phyloP scores from a whole-genome alignment of 2,113 vertebrate genomes.

The Laticauda laticaudata region DNA sequence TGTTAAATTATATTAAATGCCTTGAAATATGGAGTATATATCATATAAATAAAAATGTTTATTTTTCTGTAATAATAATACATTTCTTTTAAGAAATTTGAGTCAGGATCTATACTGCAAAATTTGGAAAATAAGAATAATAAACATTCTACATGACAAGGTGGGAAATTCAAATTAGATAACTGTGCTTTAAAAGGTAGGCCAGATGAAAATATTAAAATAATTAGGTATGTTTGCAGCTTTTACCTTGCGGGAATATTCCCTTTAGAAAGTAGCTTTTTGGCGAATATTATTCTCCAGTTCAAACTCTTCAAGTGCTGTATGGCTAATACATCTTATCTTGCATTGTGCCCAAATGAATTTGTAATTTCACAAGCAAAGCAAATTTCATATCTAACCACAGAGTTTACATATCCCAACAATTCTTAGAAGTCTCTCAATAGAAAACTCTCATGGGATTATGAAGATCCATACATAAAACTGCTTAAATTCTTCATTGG shows the following conservation, averaged over 20 bases:
- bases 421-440: background rate
- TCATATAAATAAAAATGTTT: background rate
- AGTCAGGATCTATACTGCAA: background rate
- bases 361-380: conserved; percentile 39
- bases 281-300: background rate
- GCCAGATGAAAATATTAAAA: background rate
- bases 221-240: background rate
- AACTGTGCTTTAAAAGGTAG: background rate
- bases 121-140: background rate
- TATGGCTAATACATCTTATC: background rate
- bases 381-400: conserved; percentile 51
- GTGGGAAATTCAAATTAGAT: background rate
- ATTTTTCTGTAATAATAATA: background rate
- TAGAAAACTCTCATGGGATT: conserved; percentile 27
- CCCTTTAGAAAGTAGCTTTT: background rate
- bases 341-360: background rate
- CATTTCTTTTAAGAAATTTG: background rate
- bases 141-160: background rate
- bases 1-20: background rate
- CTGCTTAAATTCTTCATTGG: conserved; percentile 33
- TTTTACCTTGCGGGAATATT: background rate
- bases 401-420: conserved; percentile 19
- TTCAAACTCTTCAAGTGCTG: background rate
- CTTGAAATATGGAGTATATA: background rate
- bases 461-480: background rate